Evolutionary conservation across 2,797 vertebrate species (phyloP).

Genomic region (Oryzias sinensis): DNA sequence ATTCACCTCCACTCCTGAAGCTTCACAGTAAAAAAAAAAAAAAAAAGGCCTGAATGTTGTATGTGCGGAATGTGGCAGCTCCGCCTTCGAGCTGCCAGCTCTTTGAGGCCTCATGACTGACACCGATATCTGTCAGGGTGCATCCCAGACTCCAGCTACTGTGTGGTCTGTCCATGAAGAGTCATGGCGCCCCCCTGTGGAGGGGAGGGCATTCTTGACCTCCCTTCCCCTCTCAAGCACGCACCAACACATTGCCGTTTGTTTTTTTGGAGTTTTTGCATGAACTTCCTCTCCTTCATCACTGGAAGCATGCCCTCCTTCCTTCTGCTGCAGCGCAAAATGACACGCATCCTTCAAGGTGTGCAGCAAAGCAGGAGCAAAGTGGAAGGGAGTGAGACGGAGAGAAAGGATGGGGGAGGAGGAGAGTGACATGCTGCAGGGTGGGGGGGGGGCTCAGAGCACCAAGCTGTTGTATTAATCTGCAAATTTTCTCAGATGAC

Average conservation of each 20-base stretch:
- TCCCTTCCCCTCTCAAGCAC: background rate
- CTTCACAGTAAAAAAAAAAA: constrained; percentile 25
- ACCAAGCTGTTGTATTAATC: constrained; percentile 78
- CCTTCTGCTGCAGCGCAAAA: background rate
- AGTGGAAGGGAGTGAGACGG: constrained; percentile 16
- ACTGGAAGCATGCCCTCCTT: background rate
- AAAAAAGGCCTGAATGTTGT: background rate
- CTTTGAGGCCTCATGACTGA: constrained; percentile 42
- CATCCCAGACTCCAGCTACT: constrained; percentile 21
- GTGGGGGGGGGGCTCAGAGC: constrained; percentile 43
- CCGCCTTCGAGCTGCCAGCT: constrained; percentile 35
- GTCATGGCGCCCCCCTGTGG: constrained; percentile 71
- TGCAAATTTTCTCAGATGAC: constrained; percentile 80
- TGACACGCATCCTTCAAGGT: background rate
- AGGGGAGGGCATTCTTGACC: constrained; percentile 40
- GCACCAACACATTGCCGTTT: background rate
- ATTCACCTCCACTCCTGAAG: constrained; percentile 22
- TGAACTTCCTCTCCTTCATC: background rate
- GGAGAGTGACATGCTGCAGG: constrained; percentile 15
- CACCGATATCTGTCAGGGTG: constrained; percentile 54
- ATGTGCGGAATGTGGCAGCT: constrained; percentile 39
- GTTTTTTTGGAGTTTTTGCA: background rate
- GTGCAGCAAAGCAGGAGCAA: background rate
- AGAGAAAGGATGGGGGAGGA: constrained; percentile 10
- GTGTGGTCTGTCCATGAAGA: constrained; percentile 32